Evolutionary conservation across 53 echinoderm and acorn worm genomes (phyloP).

Genomic region (Holothuria scabra): DNA sequence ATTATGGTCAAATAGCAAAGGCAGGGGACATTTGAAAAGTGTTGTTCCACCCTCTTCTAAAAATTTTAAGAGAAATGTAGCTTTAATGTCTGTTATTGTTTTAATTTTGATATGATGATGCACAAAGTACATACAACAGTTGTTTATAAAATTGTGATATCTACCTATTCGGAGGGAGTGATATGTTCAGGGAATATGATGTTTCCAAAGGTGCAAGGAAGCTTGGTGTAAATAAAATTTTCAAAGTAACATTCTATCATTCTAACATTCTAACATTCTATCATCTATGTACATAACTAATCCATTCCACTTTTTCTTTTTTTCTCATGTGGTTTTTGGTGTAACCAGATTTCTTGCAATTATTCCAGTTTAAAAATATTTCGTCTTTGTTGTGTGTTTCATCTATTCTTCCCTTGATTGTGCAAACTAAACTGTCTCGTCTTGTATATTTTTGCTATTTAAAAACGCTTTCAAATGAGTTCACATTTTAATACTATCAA

Average conservation of each 20-base stretch:
- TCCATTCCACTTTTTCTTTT: conserved; percentile 28
- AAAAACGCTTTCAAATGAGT: conserved; percentile 12
- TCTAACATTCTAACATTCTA: no score
- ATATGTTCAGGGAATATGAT: no score
- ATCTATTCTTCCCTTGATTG: background rate
- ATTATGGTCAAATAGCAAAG: no score
- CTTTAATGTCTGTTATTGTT: no score
- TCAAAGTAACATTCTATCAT: conserved; percentile 18
- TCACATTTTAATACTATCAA: background rate
- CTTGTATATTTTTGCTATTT: conserved; percentile 40
- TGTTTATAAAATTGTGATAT: no score
- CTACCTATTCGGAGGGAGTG: no score
- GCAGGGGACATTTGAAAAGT: no score
- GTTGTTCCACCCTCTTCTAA: no score
- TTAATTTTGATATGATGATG: no score
- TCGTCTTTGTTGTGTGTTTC: conserved; percentile 1
- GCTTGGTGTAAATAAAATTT: conserved; percentile 1
- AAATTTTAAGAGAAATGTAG: no score
- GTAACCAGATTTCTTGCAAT: conserved; percentile 42
- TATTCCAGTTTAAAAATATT: conserved; percentile 9
- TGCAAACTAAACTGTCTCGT: conserved; percentile 24
- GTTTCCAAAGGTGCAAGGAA: no score
- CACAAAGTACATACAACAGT: no score
- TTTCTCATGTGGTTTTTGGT: background rate
- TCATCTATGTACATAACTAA: conserved; percentile 38